These are phyloP conservation scores for Philereme vetulata DNA, from an alignment of 2,888 invertebrate genomes.

Conservation along the genomic window DNA sequence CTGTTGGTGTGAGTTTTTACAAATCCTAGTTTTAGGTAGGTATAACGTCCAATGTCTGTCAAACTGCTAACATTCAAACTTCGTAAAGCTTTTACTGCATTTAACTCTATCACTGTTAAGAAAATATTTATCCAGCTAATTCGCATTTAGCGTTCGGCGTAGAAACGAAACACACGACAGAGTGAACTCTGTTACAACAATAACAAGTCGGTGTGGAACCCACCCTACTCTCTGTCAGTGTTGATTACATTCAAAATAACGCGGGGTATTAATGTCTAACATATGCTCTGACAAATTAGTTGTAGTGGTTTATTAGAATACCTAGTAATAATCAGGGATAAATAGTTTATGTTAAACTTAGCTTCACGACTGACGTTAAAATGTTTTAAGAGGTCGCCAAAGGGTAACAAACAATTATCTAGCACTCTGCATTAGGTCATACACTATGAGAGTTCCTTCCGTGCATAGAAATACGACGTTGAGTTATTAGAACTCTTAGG, in stretches of 20 bases:
- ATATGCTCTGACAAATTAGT: slow-evolving; percentile 27
- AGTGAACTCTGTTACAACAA: slow-evolving; percentile 74
- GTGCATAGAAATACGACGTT: too few species aligned
- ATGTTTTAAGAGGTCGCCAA: too few species aligned
- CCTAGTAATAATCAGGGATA: background rate
- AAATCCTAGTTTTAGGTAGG: background rate
- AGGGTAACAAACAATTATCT: too few species aligned
- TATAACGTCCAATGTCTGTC: slow-evolving; percentile 11
- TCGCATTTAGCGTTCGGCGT: slow-evolving; percentile 70
- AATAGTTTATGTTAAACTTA: too few species aligned
- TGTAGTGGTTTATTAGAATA: slow-evolving; percentile 11
- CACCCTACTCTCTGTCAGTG: slow-evolving; percentile 46
- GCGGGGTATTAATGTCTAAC: slow-evolving; percentile 28
- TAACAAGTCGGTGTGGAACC: slow-evolving; percentile 54
- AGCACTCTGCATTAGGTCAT: too few species aligned
- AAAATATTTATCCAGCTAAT: slow-evolving; percentile 81
- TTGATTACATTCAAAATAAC: slow-evolving; percentile 45
- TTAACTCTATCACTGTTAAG: slow-evolving; percentile 68
- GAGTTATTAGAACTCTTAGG: too few species aligned
- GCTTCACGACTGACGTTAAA: too few species aligned
- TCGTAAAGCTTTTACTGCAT: slow-evolving; percentile 50
- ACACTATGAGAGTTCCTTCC: too few species aligned
- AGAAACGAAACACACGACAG: slow-evolving; percentile 78
- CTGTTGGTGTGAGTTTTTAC: too few species aligned
- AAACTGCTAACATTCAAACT: slow-evolving; percentile 26